These are phyloP conservation scores for Pelecanoides urinatrix DNA, from an alignment of 2,113 vertebrate genomes.

Conservation along the genomic window DNA sequence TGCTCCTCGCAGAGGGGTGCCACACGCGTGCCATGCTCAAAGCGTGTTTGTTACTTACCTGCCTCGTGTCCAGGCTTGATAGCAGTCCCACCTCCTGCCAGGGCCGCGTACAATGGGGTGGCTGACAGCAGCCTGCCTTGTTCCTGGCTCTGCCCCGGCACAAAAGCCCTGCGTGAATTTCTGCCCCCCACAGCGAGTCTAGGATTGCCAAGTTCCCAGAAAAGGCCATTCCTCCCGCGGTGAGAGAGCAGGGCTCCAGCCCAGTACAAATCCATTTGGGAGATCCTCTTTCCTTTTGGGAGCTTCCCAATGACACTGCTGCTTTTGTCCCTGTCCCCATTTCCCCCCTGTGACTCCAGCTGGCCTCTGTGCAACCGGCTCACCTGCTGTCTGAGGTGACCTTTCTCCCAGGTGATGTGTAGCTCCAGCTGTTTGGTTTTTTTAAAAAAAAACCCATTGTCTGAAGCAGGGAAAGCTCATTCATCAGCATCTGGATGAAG, in stretches of 20 bases:
- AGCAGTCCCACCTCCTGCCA: slow-evolving; percentile 45
- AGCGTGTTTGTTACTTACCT: slow-evolving; percentile 52
- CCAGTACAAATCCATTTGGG: background rate
- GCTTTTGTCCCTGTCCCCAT: background rate
- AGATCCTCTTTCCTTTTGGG: background rate
- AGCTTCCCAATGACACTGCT: background rate
- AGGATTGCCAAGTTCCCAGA: background rate
- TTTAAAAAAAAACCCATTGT: too few relatives aligned
- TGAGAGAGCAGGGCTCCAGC: background rate
- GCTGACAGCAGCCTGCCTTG: slow-evolving; percentile 60
- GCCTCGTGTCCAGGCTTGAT: slow-evolving; percentile 75
- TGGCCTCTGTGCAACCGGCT: background rate
- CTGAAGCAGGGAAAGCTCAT: slow-evolving; percentile 73
- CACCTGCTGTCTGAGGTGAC: slow-evolving; percentile 70
- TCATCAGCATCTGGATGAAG: slow-evolving; percentile 61
- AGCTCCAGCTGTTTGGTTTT: slow-evolving; percentile 68
- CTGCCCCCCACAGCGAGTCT: rapidly evolving
- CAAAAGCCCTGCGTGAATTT: background rate
- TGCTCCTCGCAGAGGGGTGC: background rate
- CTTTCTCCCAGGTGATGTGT: slow-evolving; percentile 48
- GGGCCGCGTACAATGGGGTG: background rate
- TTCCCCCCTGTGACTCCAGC: background rate
- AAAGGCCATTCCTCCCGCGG: background rate
- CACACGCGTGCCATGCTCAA: rapidly evolving
- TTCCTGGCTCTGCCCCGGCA: slow-evolving; percentile 59